Conservation (phyloP, 2,113 vertebrate species). For the Centropristis striata region DNA sequence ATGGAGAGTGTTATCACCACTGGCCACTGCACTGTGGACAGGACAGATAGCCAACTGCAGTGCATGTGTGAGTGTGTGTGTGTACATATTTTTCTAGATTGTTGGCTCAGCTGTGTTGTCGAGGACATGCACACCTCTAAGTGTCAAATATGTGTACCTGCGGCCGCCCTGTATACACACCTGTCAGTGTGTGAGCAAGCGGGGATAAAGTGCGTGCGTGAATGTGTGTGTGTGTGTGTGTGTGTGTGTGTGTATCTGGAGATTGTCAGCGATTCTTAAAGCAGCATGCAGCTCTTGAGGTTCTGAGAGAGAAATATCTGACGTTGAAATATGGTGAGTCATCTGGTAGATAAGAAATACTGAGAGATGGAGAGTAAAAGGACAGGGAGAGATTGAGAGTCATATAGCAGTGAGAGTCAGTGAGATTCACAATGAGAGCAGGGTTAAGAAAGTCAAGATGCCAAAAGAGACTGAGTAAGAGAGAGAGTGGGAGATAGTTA, state of each 20-base stretch:
- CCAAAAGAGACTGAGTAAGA: constrained; percentile 8
- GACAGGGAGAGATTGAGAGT: background rate
- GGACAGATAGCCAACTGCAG: constrained; percentile 68
- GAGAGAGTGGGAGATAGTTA: constrained; percentile 17
- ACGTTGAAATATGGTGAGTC: constrained; percentile 76
- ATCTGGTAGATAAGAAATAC: constrained; percentile 67
- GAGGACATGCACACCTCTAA: constrained; percentile 37
- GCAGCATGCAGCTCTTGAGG: constrained; percentile 53
- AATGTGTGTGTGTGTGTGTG: constrained; percentile 6
- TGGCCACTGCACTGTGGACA: constrained; percentile 69
- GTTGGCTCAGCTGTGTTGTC: constrained; percentile 74
- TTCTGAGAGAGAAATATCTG: constrained; percentile 63
- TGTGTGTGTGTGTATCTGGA: constrained; percentile 34
- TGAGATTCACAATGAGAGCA: constrained; percentile 36
- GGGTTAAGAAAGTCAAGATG: constrained; percentile 29
- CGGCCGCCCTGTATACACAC: constrained; percentile 12
- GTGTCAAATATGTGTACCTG: constrained; percentile 52
- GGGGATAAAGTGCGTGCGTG: constrained; percentile 14
- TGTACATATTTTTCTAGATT: constrained; percentile 17
- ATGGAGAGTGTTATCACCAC: constrained; percentile 67
- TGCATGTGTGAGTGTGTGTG: constrained; percentile 1
- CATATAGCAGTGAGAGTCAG: constrained; percentile 18
- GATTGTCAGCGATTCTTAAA: constrained; percentile 65
- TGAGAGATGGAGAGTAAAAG: constrained; percentile 30
- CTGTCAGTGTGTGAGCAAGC: constrained; percentile 33